Conservation (phyloP, 2,113 vertebrate genomes). For the Festucalex cinctus region DNA sequence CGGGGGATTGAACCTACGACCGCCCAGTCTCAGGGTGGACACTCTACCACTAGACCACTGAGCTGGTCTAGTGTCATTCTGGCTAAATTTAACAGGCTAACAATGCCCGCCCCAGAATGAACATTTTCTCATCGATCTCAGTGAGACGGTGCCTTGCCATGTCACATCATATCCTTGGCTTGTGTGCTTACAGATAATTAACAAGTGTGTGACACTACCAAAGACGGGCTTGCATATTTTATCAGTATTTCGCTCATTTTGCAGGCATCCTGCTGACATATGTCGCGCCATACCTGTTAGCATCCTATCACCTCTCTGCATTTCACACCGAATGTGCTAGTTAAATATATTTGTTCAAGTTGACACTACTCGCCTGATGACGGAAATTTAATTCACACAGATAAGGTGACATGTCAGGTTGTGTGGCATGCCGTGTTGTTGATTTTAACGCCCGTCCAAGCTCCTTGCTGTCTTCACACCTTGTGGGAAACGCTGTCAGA, state of each 20-base stretch:
- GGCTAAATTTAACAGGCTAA: background rate
- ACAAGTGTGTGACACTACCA: constrained; percentile 21
- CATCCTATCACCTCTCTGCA: constrained; percentile 28
- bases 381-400: constrained; percentile 36
- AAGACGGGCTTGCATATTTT: background rate
- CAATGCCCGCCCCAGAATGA: background rate
- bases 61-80: background rate
- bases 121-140: background rate
- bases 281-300: constrained; percentile 19
- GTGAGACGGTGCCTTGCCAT: background rate
- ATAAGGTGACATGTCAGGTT: constrained; percentile 46
- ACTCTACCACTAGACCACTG: too few relatives aligned
- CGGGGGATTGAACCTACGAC: too few relatives aligned
- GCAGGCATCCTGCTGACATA: background rate
- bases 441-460: constrained; percentile 22
- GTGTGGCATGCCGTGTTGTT: constrained; percentile 16
- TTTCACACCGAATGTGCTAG: constrained; percentile 28
- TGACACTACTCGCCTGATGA: constrained; percentile 22
- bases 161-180: constrained; percentile 7
- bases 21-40: too few relatives aligned
- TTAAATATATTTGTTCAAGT: constrained; percentile 23
- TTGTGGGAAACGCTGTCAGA: constrained; percentile 17
- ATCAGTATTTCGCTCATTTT: background rate
- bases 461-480: constrained; percentile 21
- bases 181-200: constrained; percentile 10